These are phyloP conservation scores for Ursus arctos DNA, from an alignment of 2,113 vertebrate species.

Conservation along the genomic window DNA sequence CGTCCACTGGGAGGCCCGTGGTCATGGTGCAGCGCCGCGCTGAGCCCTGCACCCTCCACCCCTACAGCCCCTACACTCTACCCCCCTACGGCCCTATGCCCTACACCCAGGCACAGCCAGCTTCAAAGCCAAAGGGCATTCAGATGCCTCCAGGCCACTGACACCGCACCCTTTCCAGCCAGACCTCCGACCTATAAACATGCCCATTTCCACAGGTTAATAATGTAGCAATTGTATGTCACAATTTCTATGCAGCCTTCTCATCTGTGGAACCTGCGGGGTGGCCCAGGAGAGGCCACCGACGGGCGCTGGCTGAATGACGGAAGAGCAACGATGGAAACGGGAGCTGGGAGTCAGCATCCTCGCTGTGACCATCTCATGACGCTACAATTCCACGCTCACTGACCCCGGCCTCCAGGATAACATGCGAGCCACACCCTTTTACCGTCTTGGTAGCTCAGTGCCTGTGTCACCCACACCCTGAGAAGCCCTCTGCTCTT, in stretches of 20 bases:
- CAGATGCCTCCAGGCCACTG: too few relatives aligned
- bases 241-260: background rate
- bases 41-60: too few relatives aligned
- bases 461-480: background rate
- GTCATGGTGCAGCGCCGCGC: too few relatives aligned
- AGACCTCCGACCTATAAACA: too few relatives aligned
- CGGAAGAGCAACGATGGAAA: too few relatives aligned
- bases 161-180: background rate
- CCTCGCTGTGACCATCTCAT: background rate
- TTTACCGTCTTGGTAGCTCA: background rate
- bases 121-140: background rate
- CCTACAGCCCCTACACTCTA: too few relatives aligned
- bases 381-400: background rate
- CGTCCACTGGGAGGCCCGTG: too few relatives aligned
- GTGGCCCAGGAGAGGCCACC: too few relatives aligned
- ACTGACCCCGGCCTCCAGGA: background rate
- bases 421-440: too few relatives aligned
- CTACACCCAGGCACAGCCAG: background rate
- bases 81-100: background rate
- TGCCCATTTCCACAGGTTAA: background rate
- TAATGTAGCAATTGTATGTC: too few relatives aligned
- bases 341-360: background rate
- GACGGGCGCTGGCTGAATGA: background rate
- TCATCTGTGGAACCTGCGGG: background rate
- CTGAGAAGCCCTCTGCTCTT: background rate